These are phyloP conservation scores for Lethrus apterus DNA, from an alignment of 1,140 invertebrate species.

Conservation along the genomic window DNA sequence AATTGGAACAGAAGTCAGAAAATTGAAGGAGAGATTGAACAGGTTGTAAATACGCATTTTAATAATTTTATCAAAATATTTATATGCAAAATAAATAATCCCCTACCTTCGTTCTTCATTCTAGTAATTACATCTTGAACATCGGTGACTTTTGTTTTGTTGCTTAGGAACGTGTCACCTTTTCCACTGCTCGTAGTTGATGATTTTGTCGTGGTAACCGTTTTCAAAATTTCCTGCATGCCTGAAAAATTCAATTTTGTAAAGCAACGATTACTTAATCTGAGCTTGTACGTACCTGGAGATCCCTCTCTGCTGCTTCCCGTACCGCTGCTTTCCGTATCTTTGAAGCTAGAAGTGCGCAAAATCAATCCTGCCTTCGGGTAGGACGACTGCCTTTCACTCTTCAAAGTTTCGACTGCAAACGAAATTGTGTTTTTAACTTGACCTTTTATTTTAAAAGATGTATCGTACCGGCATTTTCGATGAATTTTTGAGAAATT, in stretches of 20 bases:
- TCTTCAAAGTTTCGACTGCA: constrained; percentile 46
- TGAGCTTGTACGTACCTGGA: no score
- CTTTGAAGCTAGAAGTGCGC: constrained; percentile 52
- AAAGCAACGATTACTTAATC: no score
- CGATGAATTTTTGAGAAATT: constrained; percentile 65
- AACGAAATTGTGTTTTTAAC: constrained; percentile 8
- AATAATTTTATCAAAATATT: no score
- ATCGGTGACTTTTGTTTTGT: constrained; percentile 57
- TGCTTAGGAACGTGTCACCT: constrained; percentile 55
- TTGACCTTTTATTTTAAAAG: background rate
- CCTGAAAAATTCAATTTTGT: no score
- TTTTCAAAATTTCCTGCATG: constrained; percentile 5
- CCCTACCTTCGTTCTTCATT: constrained; percentile 51
- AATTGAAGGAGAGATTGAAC: no score
- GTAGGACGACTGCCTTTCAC: constrained; percentile 45
- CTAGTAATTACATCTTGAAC: constrained; percentile 64
- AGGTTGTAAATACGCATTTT: no score
- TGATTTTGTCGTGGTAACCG: constrained; percentile 8
- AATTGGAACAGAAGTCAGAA: no score
- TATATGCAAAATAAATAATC: background rate
- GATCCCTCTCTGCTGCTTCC: constrained; percentile 21
- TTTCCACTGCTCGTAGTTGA: constrained; percentile 14
- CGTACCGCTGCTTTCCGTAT: constrained; percentile 34
- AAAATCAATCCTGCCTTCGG: constrained; percentile 61
- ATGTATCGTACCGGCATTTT: constrained; percentile 49